phyloP scores from a whole-genome alignment of 2,888 invertebrate genomes.

The Limnephilus lunatus region DNA sequence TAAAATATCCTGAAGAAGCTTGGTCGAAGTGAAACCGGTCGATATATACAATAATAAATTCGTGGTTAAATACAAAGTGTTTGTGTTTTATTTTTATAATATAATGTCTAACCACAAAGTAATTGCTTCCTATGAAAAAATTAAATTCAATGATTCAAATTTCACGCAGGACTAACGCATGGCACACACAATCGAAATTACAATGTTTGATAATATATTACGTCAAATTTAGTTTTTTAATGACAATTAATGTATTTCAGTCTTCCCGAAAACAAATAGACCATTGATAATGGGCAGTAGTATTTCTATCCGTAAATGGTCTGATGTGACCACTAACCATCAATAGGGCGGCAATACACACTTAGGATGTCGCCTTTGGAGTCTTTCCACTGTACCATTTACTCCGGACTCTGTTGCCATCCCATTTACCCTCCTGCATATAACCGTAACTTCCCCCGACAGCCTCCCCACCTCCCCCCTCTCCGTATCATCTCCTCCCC shows the following conservation, averaged over 20 bases:
- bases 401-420: conserved; percentile 54
- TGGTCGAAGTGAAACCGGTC: no score
- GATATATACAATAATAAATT: no score
- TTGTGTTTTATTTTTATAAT: no score
- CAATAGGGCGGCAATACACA: conserved; percentile 67
- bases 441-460: conserved; percentile 63
- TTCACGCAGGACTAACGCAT: no score
- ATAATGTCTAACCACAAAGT: no score
- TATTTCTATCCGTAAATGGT: neutral
- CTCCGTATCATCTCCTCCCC: neutral
- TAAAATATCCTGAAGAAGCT: no score
- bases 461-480: neutral
- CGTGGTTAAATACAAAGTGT: no score
- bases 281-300: neutral
- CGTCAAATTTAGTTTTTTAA: neutral
- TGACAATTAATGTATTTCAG: neutral
- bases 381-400: conserved; percentile 53
- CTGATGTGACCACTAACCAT: conserved; percentile 66
- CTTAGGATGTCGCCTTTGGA: conserved; percentile 58
- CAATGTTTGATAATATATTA: no score
- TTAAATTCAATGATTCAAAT: no score
- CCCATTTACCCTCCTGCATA: conserved; percentile 54
- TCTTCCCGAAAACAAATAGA: neutral
- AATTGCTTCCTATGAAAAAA: no score
- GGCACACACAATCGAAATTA: no score